Percentiles rank a stretch among this genome's conserved stretches.
Evolutionary conservation across 2,888 invertebrate species (phyloP).

Genomic region (Cyclophora punctaria): DNA sequence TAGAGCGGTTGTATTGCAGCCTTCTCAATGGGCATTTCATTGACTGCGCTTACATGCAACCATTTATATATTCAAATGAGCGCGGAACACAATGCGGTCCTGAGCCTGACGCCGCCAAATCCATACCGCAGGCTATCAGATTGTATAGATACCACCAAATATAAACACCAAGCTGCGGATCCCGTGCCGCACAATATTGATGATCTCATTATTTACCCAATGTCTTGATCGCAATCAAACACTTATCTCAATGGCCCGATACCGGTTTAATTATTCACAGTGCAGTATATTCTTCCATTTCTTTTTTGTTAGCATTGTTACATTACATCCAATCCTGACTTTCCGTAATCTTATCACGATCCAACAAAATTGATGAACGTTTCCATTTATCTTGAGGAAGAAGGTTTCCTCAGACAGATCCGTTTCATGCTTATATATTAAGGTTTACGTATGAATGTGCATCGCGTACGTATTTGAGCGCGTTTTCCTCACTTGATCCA

Average conservation of each 20-base stretch:
- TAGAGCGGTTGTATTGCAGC: constrained; percentile 45
- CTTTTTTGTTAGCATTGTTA: constrained; percentile 4
- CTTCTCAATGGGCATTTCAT: constrained; percentile 43
- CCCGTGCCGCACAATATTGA: too few species aligned
- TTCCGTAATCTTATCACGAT: constrained; percentile 19
- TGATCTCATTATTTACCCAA: too few species aligned
- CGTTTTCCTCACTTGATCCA: constrained; percentile 31
- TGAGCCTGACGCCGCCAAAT: constrained; percentile 4
- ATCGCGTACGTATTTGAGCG: constrained; percentile 1
- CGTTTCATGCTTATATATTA: constrained; percentile 30
- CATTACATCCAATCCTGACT: constrained; percentile 8
- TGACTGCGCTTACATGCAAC: constrained; percentile 42
- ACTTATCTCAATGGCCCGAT: neutral
- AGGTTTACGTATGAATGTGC: too few species aligned
- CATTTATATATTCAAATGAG: constrained; percentile 55
- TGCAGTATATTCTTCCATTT: constrained; percentile 10
- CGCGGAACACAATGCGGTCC: constrained; percentile 17
- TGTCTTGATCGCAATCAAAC: too few species aligned
- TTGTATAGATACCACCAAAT: too few species aligned
- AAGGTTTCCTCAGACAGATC: constrained; percentile 18
- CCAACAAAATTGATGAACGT: constrained; percentile 28
- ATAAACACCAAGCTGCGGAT: too few species aligned
- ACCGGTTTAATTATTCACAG: constrained; percentile 12
- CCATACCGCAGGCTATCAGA: neutral
- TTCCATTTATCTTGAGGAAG: constrained; percentile 22